Base-by-base conservation (phyloP, 2,113 vertebrate species). In the Thymallus thymallus region DNA sequence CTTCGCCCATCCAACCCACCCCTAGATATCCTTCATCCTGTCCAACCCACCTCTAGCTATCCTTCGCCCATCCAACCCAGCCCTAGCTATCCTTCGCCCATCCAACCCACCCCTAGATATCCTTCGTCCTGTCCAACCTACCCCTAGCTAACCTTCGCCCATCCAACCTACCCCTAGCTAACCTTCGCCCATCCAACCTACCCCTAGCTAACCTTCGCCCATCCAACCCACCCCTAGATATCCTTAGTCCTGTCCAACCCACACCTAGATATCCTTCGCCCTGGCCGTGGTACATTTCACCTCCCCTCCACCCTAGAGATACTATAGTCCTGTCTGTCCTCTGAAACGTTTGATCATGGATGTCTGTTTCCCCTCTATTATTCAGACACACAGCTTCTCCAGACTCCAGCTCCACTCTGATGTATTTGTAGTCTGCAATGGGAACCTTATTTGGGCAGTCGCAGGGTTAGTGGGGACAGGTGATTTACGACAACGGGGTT, bases 401-500 rank as follows among this genome's bases (percentile, higher is more conserved):
- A 45, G 3, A 69, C 81, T 87, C 62, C 66, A 55, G 41, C 46
- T 41, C 45, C 55, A 45, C 29, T 18, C 48, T 51, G 46, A 16
- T 58, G 51, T 20, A 35, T 73, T 72, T 83, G 85, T 87, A 84
- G 81, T 88, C 81, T 82, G 83, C 73, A 76, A 83, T 74, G 76
- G 76, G 84, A 91, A 87, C 86, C 77, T 80, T 76, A 83, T 82
- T 85, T 80, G 87, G 86, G 75, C 84, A 84, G 81, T 83, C 82
- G 58, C 12, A 4, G 73, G 56, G 74, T 89, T 80, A 24, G 76
- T 76, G 74, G 80, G 78, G 82, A 85, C 79, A 65, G 72, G 69
- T 85, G 90, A 92, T 92, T 92, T 91, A 90, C 73, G 81, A 58
- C 0, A 0, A 73, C 0, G 45, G 14, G 45, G 75, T 67, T 13